Base-by-base conservation (phyloP, 2,797 vertebrate genomes). In the Cynopterus sphinx region DNA sequence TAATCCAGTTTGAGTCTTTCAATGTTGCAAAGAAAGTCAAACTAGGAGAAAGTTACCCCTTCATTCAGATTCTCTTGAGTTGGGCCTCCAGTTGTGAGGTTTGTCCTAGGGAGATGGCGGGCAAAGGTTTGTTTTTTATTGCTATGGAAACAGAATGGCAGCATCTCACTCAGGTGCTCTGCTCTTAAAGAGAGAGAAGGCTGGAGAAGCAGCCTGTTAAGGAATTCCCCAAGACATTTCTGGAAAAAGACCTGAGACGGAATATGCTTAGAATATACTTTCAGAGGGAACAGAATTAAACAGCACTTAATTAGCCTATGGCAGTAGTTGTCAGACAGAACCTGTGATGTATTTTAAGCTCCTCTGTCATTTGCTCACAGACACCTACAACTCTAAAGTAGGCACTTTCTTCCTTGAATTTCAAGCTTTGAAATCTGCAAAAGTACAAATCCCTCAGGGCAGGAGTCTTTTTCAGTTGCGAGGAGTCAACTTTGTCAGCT, bases 101-200 rank as follows among this genome's bases (percentile, higher is more conserved):
- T 73, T 71, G 57, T 74, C 68, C 19, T 51, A 39, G 21, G 85
- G 41, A 92, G 86, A 28, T 63, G 22, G 31, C 36, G 17, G 28
- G 22, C 5, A 33, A 63, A 43, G 4, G 55, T 95, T 97, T 93
- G 96, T 96, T 97, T 97, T 71, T 87, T 41, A 31, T 98, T 95
- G 85, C 97, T 88, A 97, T 96, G 97, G 97, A 96, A 98, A 98
- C 96, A 96, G 84, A 86, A 95, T 2, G 13, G 75, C 17, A 68
- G 57, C 9, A 36, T 19, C 51, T 87, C 55, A 97, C 85, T 92
- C 43, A 65, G 71, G 84, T 36, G 33, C 75, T 87, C 41, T 51
- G 36, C 57, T 92, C 75, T 77, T 73, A 77, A 75, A 70, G 53
- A 82, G 53, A 82, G 36, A 92, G 82, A 91, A 70, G 39, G 28